These are phyloP conservation scores for Rhabdomys pumilio DNA, from an alignment of 2,797 vertebrate genomes.

Conservation along the genomic window DNA sequence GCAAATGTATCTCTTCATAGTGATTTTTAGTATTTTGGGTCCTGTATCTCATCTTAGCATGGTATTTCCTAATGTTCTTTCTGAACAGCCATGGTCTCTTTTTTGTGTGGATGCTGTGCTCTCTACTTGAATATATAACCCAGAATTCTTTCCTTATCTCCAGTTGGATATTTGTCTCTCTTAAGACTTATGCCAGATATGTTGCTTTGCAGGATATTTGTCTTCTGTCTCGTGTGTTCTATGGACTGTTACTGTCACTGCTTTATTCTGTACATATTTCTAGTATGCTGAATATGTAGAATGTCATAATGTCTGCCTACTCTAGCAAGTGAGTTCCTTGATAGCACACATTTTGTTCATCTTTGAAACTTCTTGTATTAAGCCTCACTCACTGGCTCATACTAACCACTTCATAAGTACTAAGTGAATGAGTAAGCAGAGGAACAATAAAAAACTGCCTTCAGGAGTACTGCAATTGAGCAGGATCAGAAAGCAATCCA, in stretches of 20 bases:
- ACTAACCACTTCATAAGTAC: neutral
- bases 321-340: neutral
- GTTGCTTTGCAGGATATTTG: constrained; percentile 27
- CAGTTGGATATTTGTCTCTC: neutral
- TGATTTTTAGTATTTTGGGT: constrained; percentile 7
- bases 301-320: neutral
- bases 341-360: neutral
- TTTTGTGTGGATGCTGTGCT: neutral
- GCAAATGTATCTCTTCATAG: neutral
- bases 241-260: neutral
- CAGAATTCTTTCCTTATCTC: neutral
- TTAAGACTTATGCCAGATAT: neutral
- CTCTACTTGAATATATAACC: neutral
- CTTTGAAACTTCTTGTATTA: constrained; percentile 22
- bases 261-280: neutral
- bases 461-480: neutral
- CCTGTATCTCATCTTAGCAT: neutral
- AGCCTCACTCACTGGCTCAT: neutral
- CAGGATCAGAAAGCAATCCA: neutral
- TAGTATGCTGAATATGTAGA: neutral
- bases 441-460: neutral
- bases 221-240: neutral
- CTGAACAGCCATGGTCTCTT: neutral
- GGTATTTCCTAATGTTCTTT: neutral
- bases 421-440: constrained; percentile 6